phyloP scores from a whole-genome alignment of 2,797 vertebrate species.

The Synanceia verrucosa region DNA sequence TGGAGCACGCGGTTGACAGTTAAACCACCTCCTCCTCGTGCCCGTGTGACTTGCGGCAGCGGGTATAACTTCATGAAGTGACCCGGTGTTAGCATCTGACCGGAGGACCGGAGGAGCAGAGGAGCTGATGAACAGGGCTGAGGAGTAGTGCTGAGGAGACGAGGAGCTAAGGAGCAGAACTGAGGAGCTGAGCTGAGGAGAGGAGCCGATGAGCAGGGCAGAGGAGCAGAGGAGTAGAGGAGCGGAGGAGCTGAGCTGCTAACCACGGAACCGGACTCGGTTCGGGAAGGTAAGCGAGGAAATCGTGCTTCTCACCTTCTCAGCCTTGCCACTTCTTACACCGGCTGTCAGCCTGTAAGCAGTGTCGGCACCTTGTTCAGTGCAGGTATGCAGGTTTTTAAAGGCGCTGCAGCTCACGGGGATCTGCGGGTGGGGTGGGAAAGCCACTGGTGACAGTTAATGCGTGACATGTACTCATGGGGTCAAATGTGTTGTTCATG shows the following conservation, averaged over 20 bases:
- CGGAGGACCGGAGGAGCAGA: too few relatives aligned
- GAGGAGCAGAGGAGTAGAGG: constrained; percentile 24
- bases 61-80: too few relatives aligned
- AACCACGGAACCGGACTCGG: constrained; percentile 19
- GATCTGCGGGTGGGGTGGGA: constrained; percentile 46
- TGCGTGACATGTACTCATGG: background rate
- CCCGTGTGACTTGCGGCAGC: too few relatives aligned
- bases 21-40: too few relatives aligned
- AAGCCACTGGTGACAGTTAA: background rate
- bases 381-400: constrained; percentile 10
- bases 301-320: rapidly evolving
- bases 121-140: too few relatives aligned
- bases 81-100: too few relatives aligned
- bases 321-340: background rate
- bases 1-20: too few relatives aligned
- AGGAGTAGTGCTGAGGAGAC: too few relatives aligned
- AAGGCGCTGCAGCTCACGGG: constrained; percentile 16
- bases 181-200: too few relatives aligned
- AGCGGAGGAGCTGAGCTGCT: background rate
- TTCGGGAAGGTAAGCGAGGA: constrained; percentile 48
- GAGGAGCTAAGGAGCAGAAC: too few relatives aligned
- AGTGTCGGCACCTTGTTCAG: background rate
- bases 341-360: background rate
- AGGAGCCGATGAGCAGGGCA: too few relatives aligned
- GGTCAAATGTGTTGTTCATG: background rate